Evolutionary conservation across 2,888 invertebrate species (phyloP).

Genomic region (Automeris io): DNA sequence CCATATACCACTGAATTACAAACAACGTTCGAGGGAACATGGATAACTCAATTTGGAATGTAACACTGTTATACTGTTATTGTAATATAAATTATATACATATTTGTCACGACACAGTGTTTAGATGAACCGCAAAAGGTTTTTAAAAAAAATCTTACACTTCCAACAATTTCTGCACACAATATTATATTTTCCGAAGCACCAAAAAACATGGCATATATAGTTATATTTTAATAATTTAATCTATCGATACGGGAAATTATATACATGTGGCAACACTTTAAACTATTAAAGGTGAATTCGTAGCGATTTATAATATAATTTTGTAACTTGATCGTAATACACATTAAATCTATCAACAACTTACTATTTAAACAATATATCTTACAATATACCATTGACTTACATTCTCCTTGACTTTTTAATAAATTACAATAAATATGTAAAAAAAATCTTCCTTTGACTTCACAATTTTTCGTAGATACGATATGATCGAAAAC

Average conservation of each 20-base stretch:
- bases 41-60: slow-evolving; percentile 58
- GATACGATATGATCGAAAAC: too few relatives aligned
- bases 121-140: too few relatives aligned
- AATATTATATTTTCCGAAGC: slow-evolving; percentile 34
- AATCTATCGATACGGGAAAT: slow-evolving; percentile 30
- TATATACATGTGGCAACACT: slow-evolving; percentile 53
- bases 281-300: slow-evolving; percentile 14
- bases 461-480: too few relatives aligned
- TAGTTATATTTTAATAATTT: slow-evolving; percentile 35
- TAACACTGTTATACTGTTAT: slow-evolving; percentile 54
- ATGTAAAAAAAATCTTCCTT: too few relatives aligned
- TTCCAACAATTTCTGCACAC: slow-evolving; percentile 51
- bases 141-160: too few relatives aligned
- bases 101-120: slow-evolving; percentile 30
- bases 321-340: slow-evolving; percentile 62
- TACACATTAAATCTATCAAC: slow-evolving; percentile 68
- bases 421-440: too few relatives aligned
- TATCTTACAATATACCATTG: slow-evolving; percentile 60
- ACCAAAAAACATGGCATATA: slow-evolving; percentile 42
- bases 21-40: slow-evolving; percentile 38
- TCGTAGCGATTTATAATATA: slow-evolving; percentile 36
- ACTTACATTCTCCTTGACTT: slow-evolving; percentile 7
- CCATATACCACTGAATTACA: slow-evolving; percentile 47
- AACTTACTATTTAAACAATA: slow-evolving; percentile 70
- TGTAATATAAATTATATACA: slow-evolving; percentile 48